phyloP scores from a whole-genome alignment of 2,113 vertebrate species.

The Phylloscopus trochilus region DNA sequence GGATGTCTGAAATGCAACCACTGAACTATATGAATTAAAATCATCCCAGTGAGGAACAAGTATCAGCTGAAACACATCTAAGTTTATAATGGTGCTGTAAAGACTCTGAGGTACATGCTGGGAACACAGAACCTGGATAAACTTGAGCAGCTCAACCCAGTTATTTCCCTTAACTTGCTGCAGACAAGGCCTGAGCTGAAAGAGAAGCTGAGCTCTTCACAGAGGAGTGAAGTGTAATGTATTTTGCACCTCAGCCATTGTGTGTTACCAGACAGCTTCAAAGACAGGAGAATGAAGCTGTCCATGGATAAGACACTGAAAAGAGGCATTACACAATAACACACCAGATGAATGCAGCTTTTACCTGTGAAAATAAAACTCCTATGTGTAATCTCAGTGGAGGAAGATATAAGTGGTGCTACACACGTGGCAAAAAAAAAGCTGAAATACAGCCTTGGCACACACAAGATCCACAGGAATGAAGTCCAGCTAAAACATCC shows the following conservation, averaged over 20 bases:
- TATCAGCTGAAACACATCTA: conserved; percentile 11
- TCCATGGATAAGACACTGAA: conserved; percentile 83
- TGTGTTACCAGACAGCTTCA: conserved; percentile 83
- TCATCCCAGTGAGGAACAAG: conserved; percentile 70
- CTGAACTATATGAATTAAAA: conserved; percentile 83
- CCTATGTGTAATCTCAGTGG: conserved; percentile 80
- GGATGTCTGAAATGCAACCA: conserved; percentile 85
- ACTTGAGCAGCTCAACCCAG: conserved; percentile 79
- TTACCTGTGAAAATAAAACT: conserved; percentile 80
- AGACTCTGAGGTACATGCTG: conserved; percentile 83
- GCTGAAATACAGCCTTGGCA: conserved; percentile 84
- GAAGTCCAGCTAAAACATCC: not conserved
- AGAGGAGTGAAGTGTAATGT: conserved; percentile 79
- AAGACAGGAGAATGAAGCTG: conserved; percentile 82
- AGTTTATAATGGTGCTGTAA: conserved; percentile 80
- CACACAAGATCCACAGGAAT: conserved; percentile 73
- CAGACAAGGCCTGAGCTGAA: conserved; percentile 83
- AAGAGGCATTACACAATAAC: conserved; percentile 80
- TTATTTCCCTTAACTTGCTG: conserved; percentile 80
- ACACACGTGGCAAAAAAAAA: conserved; percentile 81
- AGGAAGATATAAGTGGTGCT: conserved; percentile 76
- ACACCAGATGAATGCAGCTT: conserved; percentile 82
- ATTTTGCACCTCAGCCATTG: conserved; percentile 83
- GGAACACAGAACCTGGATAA: conserved; percentile 81
- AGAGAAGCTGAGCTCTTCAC: conserved; percentile 71